Conservation (phyloP, 2,888 invertebrate species). For the Hymenopus coronatus region DNA sequence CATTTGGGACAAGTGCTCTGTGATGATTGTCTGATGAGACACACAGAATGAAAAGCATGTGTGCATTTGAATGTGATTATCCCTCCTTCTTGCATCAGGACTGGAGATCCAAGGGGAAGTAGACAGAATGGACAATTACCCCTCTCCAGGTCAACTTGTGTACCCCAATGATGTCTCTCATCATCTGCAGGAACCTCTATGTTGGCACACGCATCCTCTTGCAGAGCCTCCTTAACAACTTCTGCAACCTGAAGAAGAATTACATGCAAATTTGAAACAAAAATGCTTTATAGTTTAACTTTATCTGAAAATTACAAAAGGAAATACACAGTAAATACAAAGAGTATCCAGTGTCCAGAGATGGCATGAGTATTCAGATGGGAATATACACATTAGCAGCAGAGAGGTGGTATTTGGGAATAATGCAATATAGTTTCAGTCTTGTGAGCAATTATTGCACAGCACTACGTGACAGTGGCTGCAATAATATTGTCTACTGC, state of each 20-base stretch:
- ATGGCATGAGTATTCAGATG: too few species aligned
- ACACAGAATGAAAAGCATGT: slow-evolving; percentile 61
- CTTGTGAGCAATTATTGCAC: too few species aligned
- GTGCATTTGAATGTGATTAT: slow-evolving; percentile 62
- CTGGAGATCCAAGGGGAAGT: slow-evolving; percentile 56
- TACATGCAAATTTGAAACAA: neutral
- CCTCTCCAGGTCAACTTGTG: slow-evolving; percentile 42
- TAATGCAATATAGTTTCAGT: too few species aligned
- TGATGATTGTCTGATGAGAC: slow-evolving; percentile 43
- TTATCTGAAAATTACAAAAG: neutral
- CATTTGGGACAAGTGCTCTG: neutral
- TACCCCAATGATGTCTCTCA: slow-evolving; percentile 51
- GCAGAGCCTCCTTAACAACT: slow-evolving; percentile 2
- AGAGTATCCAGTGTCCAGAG: too few species aligned
- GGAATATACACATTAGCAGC: too few species aligned
- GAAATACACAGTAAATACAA: too few species aligned
- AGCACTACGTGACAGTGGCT: too few species aligned
- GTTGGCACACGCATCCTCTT: neutral
- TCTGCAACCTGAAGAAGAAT: neutral
- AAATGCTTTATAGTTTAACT: neutral
- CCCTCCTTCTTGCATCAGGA: slow-evolving; percentile 59
- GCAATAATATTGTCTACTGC: too few species aligned
- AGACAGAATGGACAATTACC: slow-evolving; percentile 52
- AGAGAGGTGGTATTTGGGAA: too few species aligned
- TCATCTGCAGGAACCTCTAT: neutral